Conservation (phyloP, 2,113 vertebrate species). For the Tetrax tetrax region DNA sequence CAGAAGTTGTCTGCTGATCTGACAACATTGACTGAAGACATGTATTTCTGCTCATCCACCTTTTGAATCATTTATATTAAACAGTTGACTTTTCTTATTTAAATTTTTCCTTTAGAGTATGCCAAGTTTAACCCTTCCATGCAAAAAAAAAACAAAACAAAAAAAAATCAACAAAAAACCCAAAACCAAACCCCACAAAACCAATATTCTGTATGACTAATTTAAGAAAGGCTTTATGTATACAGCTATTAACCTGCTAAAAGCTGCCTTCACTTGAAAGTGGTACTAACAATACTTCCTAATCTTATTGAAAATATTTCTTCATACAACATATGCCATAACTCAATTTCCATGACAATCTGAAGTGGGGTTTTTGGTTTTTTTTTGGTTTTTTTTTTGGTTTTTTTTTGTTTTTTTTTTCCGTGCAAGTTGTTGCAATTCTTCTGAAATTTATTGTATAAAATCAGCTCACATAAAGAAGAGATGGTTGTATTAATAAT, state of each 20-base stretch:
- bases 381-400: too few relatives aligned
- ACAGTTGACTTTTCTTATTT: neutral
- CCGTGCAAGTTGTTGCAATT: neutral
- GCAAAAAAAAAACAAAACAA: neutral
- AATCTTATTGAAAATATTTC: neutral
- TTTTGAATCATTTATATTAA: neutral
- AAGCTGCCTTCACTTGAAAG: neutral
- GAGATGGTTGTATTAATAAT: neutral
- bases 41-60: neutral
- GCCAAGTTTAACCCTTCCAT: neutral
- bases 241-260: neutral
- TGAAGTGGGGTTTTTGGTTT: too few relatives aligned
- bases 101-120: neutral
- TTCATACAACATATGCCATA: neutral
- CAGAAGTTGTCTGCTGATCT: neutral
- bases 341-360: neutral
- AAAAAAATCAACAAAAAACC: too few relatives aligned
- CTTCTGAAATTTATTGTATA: neutral
- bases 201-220: neutral
- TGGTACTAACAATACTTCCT: neutral
- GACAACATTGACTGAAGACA: neutral
- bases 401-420: neutral
- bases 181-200: neutral
- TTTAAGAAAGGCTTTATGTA: neutral
- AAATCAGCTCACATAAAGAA: neutral